These are phyloP conservation scores for Oophaga pumilio DNA, from an alignment of 2,113 vertebrate species.

Conservation along the genomic window DNA sequence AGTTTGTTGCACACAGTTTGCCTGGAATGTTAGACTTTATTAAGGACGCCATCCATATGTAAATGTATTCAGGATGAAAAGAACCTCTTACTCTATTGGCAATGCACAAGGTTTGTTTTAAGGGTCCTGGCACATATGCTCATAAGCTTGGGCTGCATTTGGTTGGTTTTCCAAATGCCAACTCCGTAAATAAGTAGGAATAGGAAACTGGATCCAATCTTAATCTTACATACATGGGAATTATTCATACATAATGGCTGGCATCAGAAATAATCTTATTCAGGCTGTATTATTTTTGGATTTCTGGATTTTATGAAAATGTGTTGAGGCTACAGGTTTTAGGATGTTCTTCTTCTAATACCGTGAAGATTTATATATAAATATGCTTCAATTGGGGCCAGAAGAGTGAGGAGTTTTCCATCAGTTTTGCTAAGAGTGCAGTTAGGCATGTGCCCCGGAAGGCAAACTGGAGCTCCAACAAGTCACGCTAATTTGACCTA, in stretches of 20 bases:
- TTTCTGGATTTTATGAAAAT: slow-evolving; percentile 1
- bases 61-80: slow-evolving; percentile 41
- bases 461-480: background rate
- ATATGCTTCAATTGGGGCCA: background rate
- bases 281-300: background rate
- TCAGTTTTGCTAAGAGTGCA: background rate
- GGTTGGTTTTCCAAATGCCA: slow-evolving; percentile 6
- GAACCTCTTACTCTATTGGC: slow-evolving; percentile 29
- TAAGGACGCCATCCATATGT: slow-evolving; percentile 21
- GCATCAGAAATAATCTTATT: slow-evolving; percentile 17
- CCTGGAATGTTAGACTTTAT: slow-evolving; percentile 18
- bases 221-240: background rate
- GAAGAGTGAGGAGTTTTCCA: background rate
- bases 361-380: background rate
- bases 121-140: slow-evolving; percentile 1
- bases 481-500: background rate
- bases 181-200: slow-evolving; percentile 3
- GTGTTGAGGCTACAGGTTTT: background rate
- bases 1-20: slow-evolving; percentile 14
- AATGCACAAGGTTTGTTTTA: slow-evolving; percentile 5
- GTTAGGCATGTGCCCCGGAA: background rate
- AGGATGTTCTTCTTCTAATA: background rate
- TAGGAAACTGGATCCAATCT: background rate
- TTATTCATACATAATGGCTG: slow-evolving; percentile 10
- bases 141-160: background rate